Percentiles rank a stretch among this genome's conserved stretches.
Evolutionary conservation across 2,888 invertebrate genomes (phyloP).

Genomic region (Ethmia dodecea): DNA sequence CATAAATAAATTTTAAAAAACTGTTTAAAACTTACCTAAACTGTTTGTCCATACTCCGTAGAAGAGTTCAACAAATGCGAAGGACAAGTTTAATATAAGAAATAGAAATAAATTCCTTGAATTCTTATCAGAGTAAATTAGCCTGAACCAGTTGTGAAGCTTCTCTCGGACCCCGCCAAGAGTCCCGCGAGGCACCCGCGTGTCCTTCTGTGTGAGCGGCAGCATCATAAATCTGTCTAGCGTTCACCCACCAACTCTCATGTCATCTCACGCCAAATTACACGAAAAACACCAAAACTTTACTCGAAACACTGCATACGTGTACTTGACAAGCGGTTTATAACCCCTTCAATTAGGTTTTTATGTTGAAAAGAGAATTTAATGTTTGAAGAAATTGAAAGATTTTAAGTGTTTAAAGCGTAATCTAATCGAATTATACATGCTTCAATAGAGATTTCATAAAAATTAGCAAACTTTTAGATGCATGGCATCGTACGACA

Average conservation of each 20-base stretch:
- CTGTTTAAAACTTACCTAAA: conserved; percentile 78
- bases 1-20: background rate
- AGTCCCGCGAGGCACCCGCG: conserved; percentile 72
- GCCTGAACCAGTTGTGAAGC: conserved; percentile 85
- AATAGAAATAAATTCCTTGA: conserved; percentile 96
- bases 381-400: conserved; percentile 16
- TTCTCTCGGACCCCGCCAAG: conserved; percentile 83
- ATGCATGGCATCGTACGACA: conserved; percentile 21
- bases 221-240: too few species aligned
- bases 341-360: conserved; percentile 47
- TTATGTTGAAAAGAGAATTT: conserved; percentile 5
- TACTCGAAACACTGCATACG: conserved; percentile 64
- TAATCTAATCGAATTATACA: conserved; percentile 23
- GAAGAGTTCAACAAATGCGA: conserved; percentile 96
- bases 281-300: conserved; percentile 47
- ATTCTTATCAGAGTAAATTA: conserved; percentile 95
- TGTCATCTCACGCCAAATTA: conserved; percentile 56
- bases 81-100: conserved; percentile 93
- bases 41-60: conserved; percentile 96
- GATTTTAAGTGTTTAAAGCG: conserved; percentile 19
- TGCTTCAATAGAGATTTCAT: conserved; percentile 23
- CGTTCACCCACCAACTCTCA: conserved; percentile 34
- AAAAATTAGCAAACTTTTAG: conserved; percentile 21
- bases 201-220: conserved; percentile 87
- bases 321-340: conserved; percentile 61